These are phyloP conservation scores for Pollenia amentaria DNA, from an alignment of 2,888 invertebrate genomes.

Conservation along the genomic window DNA sequence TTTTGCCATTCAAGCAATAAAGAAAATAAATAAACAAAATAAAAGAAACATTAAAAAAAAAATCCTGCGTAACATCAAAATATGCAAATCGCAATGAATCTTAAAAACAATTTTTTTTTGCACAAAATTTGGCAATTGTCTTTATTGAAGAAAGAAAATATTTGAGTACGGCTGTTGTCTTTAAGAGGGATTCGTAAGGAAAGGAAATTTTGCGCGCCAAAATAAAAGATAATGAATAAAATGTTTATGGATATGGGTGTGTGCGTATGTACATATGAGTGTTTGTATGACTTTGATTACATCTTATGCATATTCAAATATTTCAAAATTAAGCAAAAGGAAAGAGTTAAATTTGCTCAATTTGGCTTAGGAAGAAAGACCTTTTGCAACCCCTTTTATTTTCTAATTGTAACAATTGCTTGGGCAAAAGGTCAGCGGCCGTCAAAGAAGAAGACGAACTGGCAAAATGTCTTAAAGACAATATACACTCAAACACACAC, in stretches of 20 bases:
- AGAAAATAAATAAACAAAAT: conserved; percentile 16
- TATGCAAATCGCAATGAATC: conserved; percentile 51
- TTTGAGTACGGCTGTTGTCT: conserved; percentile 50
- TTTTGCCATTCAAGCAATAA: background rate
- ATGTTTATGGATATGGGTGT: too few relatives aligned
- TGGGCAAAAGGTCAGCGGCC: conserved; percentile 69
- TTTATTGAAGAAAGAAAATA: conserved; percentile 10
- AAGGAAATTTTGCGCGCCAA: conserved; percentile 68
- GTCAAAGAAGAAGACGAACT: conserved; percentile 17
- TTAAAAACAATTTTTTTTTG: conserved; percentile 52
- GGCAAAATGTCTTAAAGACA: conserved; percentile 43
- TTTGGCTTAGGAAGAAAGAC: background rate
- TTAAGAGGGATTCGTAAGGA: conserved; percentile 4
- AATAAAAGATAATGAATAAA: conserved; percentile 52
- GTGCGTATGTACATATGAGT: too few relatives aligned
- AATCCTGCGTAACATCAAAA: background rate
- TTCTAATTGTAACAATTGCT: conserved; percentile 23
- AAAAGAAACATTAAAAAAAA: conserved; percentile 15
- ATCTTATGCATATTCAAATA: conserved; percentile 61
- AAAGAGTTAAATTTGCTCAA: conserved; percentile 16
- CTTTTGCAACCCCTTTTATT: conserved; percentile 53
- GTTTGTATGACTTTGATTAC: background rate
- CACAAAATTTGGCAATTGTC: conserved; percentile 51
- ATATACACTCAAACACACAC: conserved; percentile 9
- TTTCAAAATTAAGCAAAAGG: background rate